Conservation (phyloP, 2,888 invertebrate species). For the Dioctria linearis region DNA sequence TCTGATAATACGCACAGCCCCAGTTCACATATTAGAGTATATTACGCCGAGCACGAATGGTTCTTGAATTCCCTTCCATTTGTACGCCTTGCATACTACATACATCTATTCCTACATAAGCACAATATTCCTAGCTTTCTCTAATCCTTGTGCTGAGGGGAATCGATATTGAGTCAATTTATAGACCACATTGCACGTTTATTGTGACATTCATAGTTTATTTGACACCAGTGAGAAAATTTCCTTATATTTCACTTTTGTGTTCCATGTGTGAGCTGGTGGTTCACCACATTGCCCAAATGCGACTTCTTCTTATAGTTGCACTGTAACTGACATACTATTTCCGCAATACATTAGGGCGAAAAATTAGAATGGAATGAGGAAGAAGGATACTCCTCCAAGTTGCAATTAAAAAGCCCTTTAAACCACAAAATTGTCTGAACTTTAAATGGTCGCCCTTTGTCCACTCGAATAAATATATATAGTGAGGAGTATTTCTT, state of each 20-base stretch:
- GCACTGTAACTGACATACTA: background rate
- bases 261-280: conserved; percentile 22
- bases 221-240: conserved; percentile 37
- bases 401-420: conserved; percentile 47
- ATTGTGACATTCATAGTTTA: conserved; percentile 50
- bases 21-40: background rate
- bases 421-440: conserved; percentile 38
- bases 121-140: conserved; percentile 19
- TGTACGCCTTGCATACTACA: conserved; percentile 18
- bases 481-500: conserved; percentile 7
- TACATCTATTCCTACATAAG: background rate
- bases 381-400: background rate
- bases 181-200: conserved; percentile 45
- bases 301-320: conserved; percentile 20
- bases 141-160: conserved; percentile 27
- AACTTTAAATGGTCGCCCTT: background rate
- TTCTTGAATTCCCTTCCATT: conserved; percentile 24
- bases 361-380: background rate
- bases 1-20: background rate
- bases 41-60: background rate
- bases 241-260: conserved; percentile 42
- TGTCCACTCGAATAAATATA: background rate
- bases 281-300: conserved; percentile 36
- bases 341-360: background rate
- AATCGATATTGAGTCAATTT: conserved; percentile 47